Percentiles rank a stretch among this genome's conserved stretches.
These are phyloP conservation scores for Drosophila mauritiana DNA, from an alignment of 1,140 invertebrate species.

Conservation along the genomic window DNA sequence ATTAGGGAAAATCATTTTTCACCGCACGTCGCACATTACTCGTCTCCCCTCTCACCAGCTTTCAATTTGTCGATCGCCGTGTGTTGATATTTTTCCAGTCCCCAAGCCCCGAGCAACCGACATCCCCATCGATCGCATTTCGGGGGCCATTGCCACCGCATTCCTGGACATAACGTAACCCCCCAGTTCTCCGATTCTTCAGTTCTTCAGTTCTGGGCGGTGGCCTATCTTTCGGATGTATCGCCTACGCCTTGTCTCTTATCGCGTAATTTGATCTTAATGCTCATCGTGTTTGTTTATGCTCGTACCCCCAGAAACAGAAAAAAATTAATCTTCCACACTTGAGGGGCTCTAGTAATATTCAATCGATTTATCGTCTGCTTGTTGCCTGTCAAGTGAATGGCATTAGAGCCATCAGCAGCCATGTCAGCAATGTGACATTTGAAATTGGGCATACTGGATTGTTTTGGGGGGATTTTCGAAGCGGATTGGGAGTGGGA, in stretches of 20 bases:
- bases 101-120: not conserved
- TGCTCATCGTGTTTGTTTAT: constrained; percentile 74
- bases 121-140: constrained; percentile 28
- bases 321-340: constrained; percentile 71
- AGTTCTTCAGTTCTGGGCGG: constrained; percentile 24
- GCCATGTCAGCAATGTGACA: constrained; percentile 69
- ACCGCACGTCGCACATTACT: constrained; percentile 61
- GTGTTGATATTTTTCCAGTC: constrained; percentile 47
- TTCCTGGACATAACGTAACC: constrained; percentile 37
- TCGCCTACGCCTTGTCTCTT: constrained; percentile 55
- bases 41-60: constrained; percentile 27
- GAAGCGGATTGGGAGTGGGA: constrained; percentile 3
- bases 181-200: not conserved
- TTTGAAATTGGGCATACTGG: constrained; percentile 75
- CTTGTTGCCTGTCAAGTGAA: constrained; percentile 79
- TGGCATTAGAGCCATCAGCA: constrained; percentile 59
- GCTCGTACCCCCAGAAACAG: constrained; percentile 7
- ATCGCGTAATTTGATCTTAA: constrained; percentile 80
- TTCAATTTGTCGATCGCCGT: constrained; percentile 69
- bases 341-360: constrained; percentile 61
- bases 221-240: constrained; percentile 43
- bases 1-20: constrained; percentile 74
- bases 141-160: constrained; percentile 67
- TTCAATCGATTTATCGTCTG: constrained; percentile 77
- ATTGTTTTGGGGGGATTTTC: constrained; percentile 22